phyloP scores from a whole-genome alignment of 2,113 vertebrate genomes.

The Numenius arquata region DNA sequence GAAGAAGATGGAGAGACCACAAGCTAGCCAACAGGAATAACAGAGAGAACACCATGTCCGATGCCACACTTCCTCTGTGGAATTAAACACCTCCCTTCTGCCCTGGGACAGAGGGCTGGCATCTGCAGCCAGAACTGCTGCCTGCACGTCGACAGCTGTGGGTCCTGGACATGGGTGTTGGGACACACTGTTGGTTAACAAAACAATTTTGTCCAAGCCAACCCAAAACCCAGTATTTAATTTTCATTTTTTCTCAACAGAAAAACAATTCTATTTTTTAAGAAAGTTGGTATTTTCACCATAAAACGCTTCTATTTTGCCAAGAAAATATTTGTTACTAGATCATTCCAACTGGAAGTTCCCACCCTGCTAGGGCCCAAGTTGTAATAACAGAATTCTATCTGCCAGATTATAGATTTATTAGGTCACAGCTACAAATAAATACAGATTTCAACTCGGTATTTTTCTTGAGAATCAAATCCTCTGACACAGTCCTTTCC shows the following conservation, averaged over 20 bases:
- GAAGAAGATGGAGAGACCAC: slow-evolving; percentile 26
- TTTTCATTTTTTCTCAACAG: slow-evolving; percentile 14
- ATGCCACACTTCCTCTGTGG: background rate
- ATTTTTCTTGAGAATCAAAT: background rate
- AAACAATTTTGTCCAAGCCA: slow-evolving; percentile 16
- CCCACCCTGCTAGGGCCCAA: background rate
- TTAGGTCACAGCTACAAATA: background rate
- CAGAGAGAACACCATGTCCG: slow-evolving; percentile 7
- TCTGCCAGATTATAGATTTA: background rate
- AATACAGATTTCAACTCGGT: background rate
- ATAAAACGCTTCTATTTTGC: slow-evolving; percentile 12
- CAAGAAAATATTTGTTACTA: slow-evolving; percentile 33
- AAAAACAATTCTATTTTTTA: slow-evolving; percentile 42
- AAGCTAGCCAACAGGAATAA: slow-evolving; percentile 17
- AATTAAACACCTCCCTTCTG: slow-evolving; percentile 3
- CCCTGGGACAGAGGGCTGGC: background rate
- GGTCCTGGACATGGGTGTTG: background rate
- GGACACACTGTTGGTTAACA: background rate
- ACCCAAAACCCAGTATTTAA: background rate
- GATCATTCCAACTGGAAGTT: slow-evolving; percentile 1
- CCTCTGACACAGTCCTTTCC: background rate
- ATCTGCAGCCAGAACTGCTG: background rate
- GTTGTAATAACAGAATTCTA: background rate
- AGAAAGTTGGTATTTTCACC: slow-evolving; percentile 9
- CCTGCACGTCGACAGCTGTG: background rate